Evolutionary conservation across 2,797 vertebrate genomes (phyloP).

Genomic region (Chaetodon trifasciatus): DNA sequence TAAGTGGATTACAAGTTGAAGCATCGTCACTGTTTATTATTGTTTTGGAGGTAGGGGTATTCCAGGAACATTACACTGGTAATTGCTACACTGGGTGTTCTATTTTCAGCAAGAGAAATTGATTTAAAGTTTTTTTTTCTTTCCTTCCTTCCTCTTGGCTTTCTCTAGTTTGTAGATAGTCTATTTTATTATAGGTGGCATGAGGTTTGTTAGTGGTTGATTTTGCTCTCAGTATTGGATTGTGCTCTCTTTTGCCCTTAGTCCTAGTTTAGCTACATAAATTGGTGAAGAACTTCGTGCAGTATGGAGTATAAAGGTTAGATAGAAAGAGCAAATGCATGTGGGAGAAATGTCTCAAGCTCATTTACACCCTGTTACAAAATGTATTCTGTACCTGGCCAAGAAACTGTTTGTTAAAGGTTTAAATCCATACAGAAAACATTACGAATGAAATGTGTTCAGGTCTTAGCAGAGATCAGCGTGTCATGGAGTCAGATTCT

Average conservation of each 20-base stretch:
- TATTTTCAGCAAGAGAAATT: slow-evolving; percentile 56
- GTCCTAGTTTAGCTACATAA: slow-evolving; percentile 21
- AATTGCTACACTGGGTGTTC: slow-evolving; percentile 55
- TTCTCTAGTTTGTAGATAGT: slow-evolving; percentile 23
- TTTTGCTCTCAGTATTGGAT: slow-evolving; percentile 34
- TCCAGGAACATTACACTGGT: slow-evolving; percentile 53
- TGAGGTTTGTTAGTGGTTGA: slow-evolving; percentile 28
- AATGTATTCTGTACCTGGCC: not conserved
- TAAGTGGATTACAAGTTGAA: slow-evolving; percentile 59
- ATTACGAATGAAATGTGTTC: not conserved
- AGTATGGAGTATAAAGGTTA: slow-evolving; percentile 6
- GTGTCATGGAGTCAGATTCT: not conserved
- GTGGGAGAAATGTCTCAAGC: not conserved
- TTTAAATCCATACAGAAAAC: not conserved
- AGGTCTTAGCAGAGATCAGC: not conserved
- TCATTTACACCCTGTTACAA: not conserved
- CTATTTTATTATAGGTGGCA: slow-evolving; percentile 28
- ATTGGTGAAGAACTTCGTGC: slow-evolving; percentile 1
- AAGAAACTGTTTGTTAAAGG: slow-evolving; percentile 2
- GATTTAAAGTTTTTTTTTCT: slow-evolving; percentile 39
- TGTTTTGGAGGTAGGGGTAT: slow-evolving; percentile 33
- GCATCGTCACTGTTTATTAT: slow-evolving; percentile 52
- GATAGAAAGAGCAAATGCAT: slow-evolving; percentile 14
- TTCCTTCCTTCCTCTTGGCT: not conserved
- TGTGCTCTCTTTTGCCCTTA: slow-evolving; percentile 38